Percentiles rank a stretch among this genome's conserved stretches.
Evolutionary conservation across 2,113 vertebrate species (phyloP).

Genomic region (Physeter macrocephalus): DNA sequence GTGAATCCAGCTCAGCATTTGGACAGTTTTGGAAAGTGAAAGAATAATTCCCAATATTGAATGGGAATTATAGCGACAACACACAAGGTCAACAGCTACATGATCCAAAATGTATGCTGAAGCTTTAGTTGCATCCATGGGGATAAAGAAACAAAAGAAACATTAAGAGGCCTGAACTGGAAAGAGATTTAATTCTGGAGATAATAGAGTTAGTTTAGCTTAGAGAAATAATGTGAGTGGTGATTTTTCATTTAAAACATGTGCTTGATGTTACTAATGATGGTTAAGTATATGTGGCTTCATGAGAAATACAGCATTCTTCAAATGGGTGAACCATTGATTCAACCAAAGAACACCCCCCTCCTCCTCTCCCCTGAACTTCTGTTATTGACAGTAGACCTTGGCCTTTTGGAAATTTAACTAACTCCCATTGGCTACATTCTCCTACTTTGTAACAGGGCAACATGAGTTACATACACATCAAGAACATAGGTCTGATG

Average conservation of each 20-base stretch:
- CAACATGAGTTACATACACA: neutral
- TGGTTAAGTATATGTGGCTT: neutral
- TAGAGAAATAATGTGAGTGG: neutral
- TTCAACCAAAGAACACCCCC: neutral
- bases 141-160: neutral
- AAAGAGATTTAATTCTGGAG: neutral
- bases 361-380: rapidly evolving
- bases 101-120: neutral
- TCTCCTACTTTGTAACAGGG: neutral
- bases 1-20: slow-evolving; percentile 26
- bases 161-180: neutral
- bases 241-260: neutral
- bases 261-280: neutral
- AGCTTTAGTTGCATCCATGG: neutral
- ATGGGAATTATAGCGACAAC: neutral
- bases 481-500: neutral
- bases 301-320: neutral
- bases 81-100: neutral
- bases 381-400: neutral
- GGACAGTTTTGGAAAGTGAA: neutral
- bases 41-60: neutral
- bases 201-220: neutral
- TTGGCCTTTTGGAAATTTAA: neutral
- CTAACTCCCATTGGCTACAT: neutral
- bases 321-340: rapidly evolving